phyloP scores from a whole-genome alignment of 2,797 vertebrate species.

The Malurus leucopterus region DNA sequence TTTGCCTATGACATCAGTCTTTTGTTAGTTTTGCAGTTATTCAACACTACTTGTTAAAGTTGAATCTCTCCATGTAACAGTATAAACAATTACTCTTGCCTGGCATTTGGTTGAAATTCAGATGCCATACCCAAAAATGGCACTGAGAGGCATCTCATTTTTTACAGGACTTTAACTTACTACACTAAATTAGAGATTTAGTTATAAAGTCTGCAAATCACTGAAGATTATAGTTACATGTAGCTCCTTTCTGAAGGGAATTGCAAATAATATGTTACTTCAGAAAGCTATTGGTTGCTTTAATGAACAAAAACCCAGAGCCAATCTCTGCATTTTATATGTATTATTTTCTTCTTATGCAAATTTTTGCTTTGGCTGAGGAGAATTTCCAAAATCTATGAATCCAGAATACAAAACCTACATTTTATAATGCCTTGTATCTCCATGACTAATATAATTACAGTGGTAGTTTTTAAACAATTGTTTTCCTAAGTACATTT shows the following conservation, averaged over 20 bases:
- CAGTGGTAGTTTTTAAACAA: neutral
- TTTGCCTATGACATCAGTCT: neutral
- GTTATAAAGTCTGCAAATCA: neutral
- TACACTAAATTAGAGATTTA: neutral
- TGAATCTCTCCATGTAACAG: neutral
- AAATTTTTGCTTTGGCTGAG: conserved; percentile 10
- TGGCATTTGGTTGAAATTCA: neutral
- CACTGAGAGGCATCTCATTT: neutral
- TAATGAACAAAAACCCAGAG: conserved; percentile 35
- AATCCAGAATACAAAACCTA: neutral
- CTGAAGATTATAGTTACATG: conserved; percentile 61
- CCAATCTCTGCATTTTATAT: neutral
- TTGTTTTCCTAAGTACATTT: neutral
- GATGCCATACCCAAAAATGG: neutral
- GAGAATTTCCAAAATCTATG: neutral
- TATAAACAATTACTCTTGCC: neutral
- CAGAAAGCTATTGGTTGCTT: conserved; percentile 19
- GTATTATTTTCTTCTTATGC: neutral
- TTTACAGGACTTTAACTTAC: neutral
- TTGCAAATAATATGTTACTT: conserved; percentile 48
- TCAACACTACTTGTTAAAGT: neutral
- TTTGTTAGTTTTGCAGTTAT: neutral
- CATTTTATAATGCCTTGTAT: neutral
- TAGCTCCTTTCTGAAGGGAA: conserved; percentile 37
- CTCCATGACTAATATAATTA: neutral